Evolutionary conservation across 2,113 vertebrate genomes (phyloP), one percentile per base, ranked within the genome.

Genomic region (Perca fluviatilis): DNA sequence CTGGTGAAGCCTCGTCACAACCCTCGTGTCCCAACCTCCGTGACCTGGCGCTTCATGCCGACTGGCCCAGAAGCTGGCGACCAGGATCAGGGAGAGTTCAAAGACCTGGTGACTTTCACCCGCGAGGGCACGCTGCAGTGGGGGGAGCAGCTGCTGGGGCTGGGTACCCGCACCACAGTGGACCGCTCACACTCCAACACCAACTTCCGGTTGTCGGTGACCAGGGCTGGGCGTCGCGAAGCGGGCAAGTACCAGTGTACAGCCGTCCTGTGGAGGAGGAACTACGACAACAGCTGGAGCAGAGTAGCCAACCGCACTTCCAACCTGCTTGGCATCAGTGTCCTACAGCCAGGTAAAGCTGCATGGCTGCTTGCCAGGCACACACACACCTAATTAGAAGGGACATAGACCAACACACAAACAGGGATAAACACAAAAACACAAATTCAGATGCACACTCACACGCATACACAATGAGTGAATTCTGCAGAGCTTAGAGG

Each of bases 181-280:
- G 98, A 98, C 91, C 98, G 97, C 65, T 95, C 97, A 0, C 96
- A 96, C 76, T 97, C 96, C 89, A 98, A 97, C 93, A 98, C 97
- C 86, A 99, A 97, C 0, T 98, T 99, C 86, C 96, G 98, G 0
- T 94, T 99, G 79, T 98, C 97, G 51, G 96, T 99, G 91, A 98
- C 96, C 75, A 89, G 97, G 9, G 98, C 98, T 0, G 98, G 98
- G 0, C 97, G 97, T 67, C 96, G 95, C 0, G 97, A 99, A 91
- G 97, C 97, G 0, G 98, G 98, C 83, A 99, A 97, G 83, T 99
- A 99, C 95, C 97, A 99, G 91, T 99, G 98, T 4, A 95, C 96
- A 53, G 97, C 98, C 0, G 94, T 97, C 80, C 96, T 99, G 63
- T 99, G 97, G 97, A 94, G 98, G 80, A 97, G 83, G 86, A 97